Base-by-base conservation (phyloP, 1,140 invertebrate species). In the Aphaenogaster ashmeadi region DNA sequence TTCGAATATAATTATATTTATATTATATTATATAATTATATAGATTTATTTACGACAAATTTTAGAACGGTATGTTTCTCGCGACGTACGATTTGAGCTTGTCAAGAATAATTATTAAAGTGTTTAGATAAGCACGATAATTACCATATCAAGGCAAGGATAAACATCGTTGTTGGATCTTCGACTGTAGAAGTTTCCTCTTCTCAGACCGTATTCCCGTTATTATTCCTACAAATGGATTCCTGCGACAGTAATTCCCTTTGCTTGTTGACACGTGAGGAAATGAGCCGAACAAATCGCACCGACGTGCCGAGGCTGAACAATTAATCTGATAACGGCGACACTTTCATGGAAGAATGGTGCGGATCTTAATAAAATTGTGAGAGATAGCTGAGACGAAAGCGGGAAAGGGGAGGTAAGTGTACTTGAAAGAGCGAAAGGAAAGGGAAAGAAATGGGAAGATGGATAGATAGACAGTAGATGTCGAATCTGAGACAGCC, bases 321-420 rank as follows among this genome's bases (percentile, higher is more conserved):
- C 44, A 84, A 84, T 84, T 84, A 84, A 84, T 84, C 54, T 60
- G 41, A 84, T 84, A 75, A 75, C 54, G 21, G 47, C 54, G 27
- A n/a, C 54, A 50, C 69, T 75, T 74, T 83, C 79, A 38, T 47
- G 41, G 27, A 18, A 74, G 54, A 60, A 74, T 50, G 41, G 27
- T 41, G 27, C 15, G 18, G 27, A 13, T 47, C 41, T 72, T 74
- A 74, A 50, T 84, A 84, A 74, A 62, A 75, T 84, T n/a, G 41
- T n/a, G 27, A 47, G 56, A 62, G 41, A 84, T 75, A 67, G 27
- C n/a, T 5, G n/a, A 60, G 18, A 60, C 18, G n/a, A 36, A 41
- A 47, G 27, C 3, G 54, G 60, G 38, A 33, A 54, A 38, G 36
- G 8, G 13, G 41, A 47, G 13, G 47, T 21, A n/a, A 64, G n/a